Evolutionary conservation across 2,113 vertebrate genomes (phyloP).

Genomic region (Peromyscus californicus): DNA sequence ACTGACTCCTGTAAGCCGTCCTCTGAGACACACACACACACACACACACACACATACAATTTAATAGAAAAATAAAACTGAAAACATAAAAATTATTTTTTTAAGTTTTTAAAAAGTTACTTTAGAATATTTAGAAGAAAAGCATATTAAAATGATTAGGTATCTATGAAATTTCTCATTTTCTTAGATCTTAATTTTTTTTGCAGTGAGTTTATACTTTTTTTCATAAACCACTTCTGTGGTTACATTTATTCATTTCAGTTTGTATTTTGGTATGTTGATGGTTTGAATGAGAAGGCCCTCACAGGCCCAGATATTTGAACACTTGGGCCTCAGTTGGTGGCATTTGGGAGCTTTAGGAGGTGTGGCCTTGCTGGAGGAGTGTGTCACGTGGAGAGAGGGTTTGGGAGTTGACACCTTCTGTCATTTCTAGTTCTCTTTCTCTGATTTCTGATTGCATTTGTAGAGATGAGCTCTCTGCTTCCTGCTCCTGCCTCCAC

Average conservation of each 20-base stretch:
- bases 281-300: neutral
- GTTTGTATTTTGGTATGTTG: neutral
- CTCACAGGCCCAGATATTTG: neutral
- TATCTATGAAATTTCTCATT: neutral
- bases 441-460: neutral
- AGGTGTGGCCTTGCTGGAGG: neutral
- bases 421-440: neutral
- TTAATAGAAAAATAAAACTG: constrained; percentile 28
- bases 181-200: constrained; percentile 29
- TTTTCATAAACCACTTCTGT: neutral
- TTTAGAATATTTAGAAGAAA: constrained; percentile 56
- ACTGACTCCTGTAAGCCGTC: neutral
- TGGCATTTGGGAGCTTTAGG: neutral
- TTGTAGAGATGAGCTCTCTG: neutral
- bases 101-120: constrained; percentile 35
- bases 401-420: neutral
- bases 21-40: too few species aligned
- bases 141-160: constrained; percentile 44
- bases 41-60: neutral
- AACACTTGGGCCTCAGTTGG: neutral
- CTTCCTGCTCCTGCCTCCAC: neutral
- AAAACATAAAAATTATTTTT: neutral
- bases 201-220: neutral
- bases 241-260: constrained; percentile 32
- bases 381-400: neutral